A percentile compares a stretch with the other conserved stretches of the same genome.
These are phyloP conservation scores for Amorpha juglandis DNA, from an alignment of 2,888 invertebrate genomes.

Conservation along the genomic window DNA sequence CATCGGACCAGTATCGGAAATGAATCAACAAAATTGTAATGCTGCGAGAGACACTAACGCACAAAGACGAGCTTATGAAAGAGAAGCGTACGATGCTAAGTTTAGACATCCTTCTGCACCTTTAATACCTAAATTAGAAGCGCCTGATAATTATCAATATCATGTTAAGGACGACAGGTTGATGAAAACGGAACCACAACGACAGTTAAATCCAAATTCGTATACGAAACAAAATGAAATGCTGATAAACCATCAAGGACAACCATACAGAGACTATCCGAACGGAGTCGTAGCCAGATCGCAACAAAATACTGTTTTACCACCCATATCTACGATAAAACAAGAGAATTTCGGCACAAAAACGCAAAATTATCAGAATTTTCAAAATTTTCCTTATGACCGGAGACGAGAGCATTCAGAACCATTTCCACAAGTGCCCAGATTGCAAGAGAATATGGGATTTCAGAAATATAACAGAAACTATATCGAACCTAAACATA, in stretches of 20 bases:
- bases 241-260: conserved; percentile 44
- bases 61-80: conserved; percentile 74
- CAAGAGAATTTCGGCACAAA: conserved; percentile 77
- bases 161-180: conserved; percentile 65
- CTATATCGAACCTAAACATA: conserved; percentile 54
- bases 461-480: conserved; percentile 75
- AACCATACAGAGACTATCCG: conserved; percentile 62
- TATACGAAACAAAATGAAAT: conserved; percentile 60
- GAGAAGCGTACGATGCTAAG: conserved; percentile 72
- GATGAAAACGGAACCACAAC: conserved; percentile 62
- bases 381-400: conserved; percentile 66
- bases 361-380: conserved; percentile 63
- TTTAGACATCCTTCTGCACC: conserved; percentile 74
- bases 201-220: conserved; percentile 52
- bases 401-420: conserved; percentile 59
- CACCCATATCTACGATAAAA: conserved; percentile 81
- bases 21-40: conserved; percentile 76
- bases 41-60: conserved; percentile 67
- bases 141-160: conserved; percentile 74
- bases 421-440: conserved; percentile 58
- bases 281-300: conserved; percentile 57
- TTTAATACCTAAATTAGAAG: conserved; percentile 77
- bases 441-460: conserved; percentile 67
- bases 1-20: conserved; percentile 82
- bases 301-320: conserved; percentile 68